These are phyloP conservation scores for Porphyrio hochstetteri DNA, from an alignment of 2,113 vertebrate genomes.

Conservation along the genomic window DNA sequence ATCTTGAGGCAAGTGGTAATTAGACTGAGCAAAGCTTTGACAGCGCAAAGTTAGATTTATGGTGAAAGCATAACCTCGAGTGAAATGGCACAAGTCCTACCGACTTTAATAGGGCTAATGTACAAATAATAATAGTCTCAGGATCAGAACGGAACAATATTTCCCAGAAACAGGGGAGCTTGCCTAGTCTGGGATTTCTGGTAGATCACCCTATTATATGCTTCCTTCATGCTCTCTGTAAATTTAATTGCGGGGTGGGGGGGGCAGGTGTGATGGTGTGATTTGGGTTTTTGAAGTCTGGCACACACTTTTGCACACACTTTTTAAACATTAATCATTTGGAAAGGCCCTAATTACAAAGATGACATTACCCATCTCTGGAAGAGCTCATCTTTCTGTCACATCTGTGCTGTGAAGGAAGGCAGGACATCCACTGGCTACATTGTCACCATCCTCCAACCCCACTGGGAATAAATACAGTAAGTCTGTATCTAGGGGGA, in stretches of 20 bases:
- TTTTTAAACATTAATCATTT: background rate
- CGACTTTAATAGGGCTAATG: background rate
- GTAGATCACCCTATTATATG: background rate
- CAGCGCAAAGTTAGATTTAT: background rate
- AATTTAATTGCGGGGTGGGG: too few relatives aligned
- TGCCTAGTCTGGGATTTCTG: background rate
- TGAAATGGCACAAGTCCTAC: background rate
- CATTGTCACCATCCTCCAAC: background rate
- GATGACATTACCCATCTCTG: background rate
- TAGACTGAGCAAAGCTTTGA: constrained; percentile 18
- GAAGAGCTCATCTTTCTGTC: background rate
- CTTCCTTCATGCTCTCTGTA: background rate
- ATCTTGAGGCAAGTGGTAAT: constrained; percentile 26
- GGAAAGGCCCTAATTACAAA: background rate
- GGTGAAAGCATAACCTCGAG: background rate
- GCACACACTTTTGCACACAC: background rate
- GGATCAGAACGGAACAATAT: background rate
- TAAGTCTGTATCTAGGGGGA: background rate
- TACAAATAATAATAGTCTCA: background rate
- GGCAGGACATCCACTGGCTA: background rate
- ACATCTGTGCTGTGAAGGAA: background rate
- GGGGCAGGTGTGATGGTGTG: too few relatives aligned
- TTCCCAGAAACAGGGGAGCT: background rate
- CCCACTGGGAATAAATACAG: background rate
- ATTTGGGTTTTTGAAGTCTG: background rate